phyloP scores from a whole-genome alignment of 1,140 invertebrate species.

The Eulimnadia texana region DNA sequence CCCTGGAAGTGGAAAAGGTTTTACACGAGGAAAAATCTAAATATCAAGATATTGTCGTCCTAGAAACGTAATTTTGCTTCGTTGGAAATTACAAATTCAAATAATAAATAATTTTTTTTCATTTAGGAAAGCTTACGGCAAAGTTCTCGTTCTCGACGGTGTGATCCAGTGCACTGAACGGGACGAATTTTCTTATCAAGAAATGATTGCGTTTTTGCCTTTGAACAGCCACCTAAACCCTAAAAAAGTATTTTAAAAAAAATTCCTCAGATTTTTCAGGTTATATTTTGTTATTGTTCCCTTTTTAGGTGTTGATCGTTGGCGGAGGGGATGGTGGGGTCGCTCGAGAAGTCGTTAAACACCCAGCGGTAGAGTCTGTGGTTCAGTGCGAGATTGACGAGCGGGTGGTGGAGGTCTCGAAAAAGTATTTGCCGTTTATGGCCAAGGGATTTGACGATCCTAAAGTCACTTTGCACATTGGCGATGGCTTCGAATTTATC shows the following conservation, averaged over 20 bases:
- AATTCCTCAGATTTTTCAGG: neutral
- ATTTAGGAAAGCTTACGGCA: constrained; percentile 71
- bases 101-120: constrained; percentile 16
- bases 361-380: constrained; percentile 71
- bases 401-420: constrained; percentile 79
- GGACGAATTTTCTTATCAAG: constrained; percentile 97
- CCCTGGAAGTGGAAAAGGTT: constrained; percentile 71
- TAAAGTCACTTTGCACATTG: constrained; percentile 70
- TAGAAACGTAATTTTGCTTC: constrained; percentile 60
- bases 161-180: constrained; percentile 92
- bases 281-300: neutral
- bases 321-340: constrained; percentile 97
- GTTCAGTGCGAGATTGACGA: constrained; percentile 91
- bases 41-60: constrained; percentile 77
- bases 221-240: constrained; percentile 82
- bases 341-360: constrained; percentile 84
- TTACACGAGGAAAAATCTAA: constrained; percentile 66
- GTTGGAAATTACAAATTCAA: constrained; percentile 1
- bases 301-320: constrained; percentile 66
- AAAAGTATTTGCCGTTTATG: constrained; percentile 81
- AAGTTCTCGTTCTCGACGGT: constrained; percentile 79
- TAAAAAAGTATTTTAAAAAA: constrained; percentile 49
- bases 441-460: constrained; percentile 64
- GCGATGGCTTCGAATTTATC: constrained; percentile 92
- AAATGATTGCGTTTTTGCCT: constrained; percentile 93